Base-by-base conservation (phyloP, 2,888 invertebrate species). In the Sepioteuthis lessoniana region DNA sequence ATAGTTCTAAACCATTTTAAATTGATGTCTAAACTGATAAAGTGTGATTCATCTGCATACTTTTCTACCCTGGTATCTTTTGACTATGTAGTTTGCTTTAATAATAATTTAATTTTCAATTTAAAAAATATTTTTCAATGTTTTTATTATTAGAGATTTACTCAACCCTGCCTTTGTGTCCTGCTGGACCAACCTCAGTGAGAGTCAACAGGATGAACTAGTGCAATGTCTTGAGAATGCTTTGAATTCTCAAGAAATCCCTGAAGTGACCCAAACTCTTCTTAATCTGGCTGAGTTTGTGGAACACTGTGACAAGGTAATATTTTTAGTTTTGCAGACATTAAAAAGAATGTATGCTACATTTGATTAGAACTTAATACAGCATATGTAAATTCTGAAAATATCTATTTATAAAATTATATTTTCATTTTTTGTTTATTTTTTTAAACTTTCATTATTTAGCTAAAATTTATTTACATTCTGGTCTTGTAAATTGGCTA, bases 131-230 rank as follows among this genome's bases (percentile, higher is more conserved):
- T 38, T 7, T 35, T 38, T 31, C 37, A 0, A 38, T 28, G 38
- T 0, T 91, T 19, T 21, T 37, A 28, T 8, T 91, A 19, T 46
- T 31, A 97, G 99, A 93, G 99, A 99, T 97, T 97, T 99, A 50
- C 99, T 99, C 97, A 99, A 99, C 97, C 99, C 99, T 0, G 99
- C 99, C 0, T 99, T 99, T 97, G 99, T 99, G 21, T 99, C 99
- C 0, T 99, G 99, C 97, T 99, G 99, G 99, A 99, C 99, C 0
- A 99, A 99, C 97, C 97, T 99, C 47, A 98, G 98, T 94, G 98
- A 98, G 90, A 97, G 98, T 0, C 98, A 98, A 94, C 98, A 99
- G 95, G 98, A 98, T 90, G 99, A 99, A 96, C 97, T 99, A 4
- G 98, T 99, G 21, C 98, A 98, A 94, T 98, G 98, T 55, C 97